Evolutionary conservation across 2,797 vertebrate genomes (phyloP).

Genomic region (Brachyrhaphis roseni): DNA sequence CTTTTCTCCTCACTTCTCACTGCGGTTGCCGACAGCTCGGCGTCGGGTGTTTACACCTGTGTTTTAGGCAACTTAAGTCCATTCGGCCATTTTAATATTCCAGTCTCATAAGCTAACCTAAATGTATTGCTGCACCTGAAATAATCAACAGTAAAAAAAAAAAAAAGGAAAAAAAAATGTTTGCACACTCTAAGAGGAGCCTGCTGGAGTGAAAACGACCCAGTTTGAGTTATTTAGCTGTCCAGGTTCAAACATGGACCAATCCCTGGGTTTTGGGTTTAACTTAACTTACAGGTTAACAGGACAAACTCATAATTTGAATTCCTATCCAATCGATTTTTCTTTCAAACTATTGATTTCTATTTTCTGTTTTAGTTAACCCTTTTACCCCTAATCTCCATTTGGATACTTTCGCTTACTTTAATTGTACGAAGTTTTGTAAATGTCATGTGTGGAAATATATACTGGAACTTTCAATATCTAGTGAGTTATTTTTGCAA

Average conservation of each 20-base stretch:
- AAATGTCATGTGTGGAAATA: too few relatives aligned
- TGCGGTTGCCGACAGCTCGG: constrained; percentile 49
- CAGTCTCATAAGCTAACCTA: constrained; percentile 13
- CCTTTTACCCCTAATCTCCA: too few relatives aligned
- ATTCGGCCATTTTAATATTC: constrained; percentile 18
- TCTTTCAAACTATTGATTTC: background rate
- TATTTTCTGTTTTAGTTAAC: background rate
- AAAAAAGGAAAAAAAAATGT: background rate
- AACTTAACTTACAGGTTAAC: background rate
- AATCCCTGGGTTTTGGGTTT: background rate
- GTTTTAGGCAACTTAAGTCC: constrained; percentile 47
- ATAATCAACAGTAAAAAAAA: constrained; percentile 8
- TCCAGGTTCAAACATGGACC: background rate
- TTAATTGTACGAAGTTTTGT: too few relatives aligned
- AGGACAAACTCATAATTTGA: background rate
- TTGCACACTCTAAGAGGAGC: background rate
- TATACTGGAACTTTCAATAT: too few relatives aligned
- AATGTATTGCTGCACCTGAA: background rate
- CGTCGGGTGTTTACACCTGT: constrained; percentile 38
- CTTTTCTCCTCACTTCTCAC: constrained; percentile 27
- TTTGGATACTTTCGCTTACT: too few relatives aligned
- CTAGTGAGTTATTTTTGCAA: too few relatives aligned
- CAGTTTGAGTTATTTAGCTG: background rate
- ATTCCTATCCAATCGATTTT: background rate
- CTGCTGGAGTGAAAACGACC: background rate